Evolutionary conservation across 2,797 vertebrate species (phyloP).

Genomic region (Valencia hispanica): DNA sequence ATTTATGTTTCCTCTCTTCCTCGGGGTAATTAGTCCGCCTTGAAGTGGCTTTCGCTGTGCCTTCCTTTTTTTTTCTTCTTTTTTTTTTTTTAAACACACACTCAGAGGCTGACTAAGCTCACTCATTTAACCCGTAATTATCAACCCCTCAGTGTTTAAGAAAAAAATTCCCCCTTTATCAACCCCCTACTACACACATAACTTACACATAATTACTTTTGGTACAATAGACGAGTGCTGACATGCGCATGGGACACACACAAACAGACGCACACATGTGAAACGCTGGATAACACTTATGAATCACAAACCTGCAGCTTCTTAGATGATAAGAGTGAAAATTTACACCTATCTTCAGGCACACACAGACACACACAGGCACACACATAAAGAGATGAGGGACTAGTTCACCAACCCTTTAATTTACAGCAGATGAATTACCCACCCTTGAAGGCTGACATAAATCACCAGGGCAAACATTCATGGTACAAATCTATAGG

Average conservation of each 20-base stretch:
- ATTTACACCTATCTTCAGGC: conserved; percentile 28
- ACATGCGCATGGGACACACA: conserved; percentile 44
- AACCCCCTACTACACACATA: conserved; percentile 31
- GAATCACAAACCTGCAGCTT: conserved; percentile 40
- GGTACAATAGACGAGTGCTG: conserved; percentile 50
- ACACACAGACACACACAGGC: conserved; percentile 10
- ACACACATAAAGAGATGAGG: conserved; percentile 16
- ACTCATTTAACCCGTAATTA: conserved; percentile 81
- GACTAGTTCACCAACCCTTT: conserved; percentile 48
- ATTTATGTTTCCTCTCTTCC: conserved; percentile 80
- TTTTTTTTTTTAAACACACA: conserved; percentile 59
- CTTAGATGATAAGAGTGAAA: conserved; percentile 11
- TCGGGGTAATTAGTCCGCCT: conserved; percentile 78
- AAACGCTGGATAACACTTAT: conserved; percentile 37
- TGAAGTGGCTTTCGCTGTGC: conserved; percentile 81
- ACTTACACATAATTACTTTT: conserved; percentile 70
- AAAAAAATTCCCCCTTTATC: conserved; percentile 32
- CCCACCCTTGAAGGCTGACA: conserved; percentile 41
- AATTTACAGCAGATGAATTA: conserved; percentile 49
- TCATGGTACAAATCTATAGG: conserved; percentile 37
- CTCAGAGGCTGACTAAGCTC: conserved; percentile 73
- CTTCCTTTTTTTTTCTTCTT: conserved; percentile 69
- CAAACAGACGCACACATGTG: background rate
- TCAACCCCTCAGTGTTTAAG: conserved; percentile 75
- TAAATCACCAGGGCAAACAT: conserved; percentile 42